phyloP scores from a whole-genome alignment of 2,888 invertebrate species.

The Drosophila ustulata region DNA sequence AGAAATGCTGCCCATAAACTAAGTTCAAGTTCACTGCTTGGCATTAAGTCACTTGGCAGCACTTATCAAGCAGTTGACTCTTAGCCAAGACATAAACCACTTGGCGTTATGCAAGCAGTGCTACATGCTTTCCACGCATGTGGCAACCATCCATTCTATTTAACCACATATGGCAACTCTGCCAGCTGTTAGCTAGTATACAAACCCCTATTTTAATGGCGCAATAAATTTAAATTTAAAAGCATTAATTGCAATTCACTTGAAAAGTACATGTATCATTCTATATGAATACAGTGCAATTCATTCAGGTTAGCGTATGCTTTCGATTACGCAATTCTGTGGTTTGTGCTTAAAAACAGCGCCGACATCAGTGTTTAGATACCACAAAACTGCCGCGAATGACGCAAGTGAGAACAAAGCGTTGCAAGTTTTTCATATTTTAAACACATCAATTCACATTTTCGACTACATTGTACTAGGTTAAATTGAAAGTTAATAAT shows the following conservation, averaged over 20 bases:
- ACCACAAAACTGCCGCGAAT: not conserved
- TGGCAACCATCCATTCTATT: not conserved
- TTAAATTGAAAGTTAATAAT: not conserved
- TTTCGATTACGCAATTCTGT: not conserved
- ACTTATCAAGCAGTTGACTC: not conserved
- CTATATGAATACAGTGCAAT: not conserved
- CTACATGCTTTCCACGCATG: not conserved
- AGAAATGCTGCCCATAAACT: not conserved
- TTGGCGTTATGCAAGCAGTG: slow-evolving; percentile 19
- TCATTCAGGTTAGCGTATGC: too few relatives aligned
- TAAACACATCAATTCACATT: not conserved
- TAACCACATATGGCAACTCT: too few relatives aligned
- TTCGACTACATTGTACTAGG: not conserved
- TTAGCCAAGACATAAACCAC: slow-evolving; percentile 24
- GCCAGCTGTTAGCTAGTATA: too few relatives aligned
- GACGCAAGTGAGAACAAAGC: slow-evolving; percentile 11
- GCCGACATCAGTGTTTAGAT: not conserved
- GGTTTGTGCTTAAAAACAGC: not conserved
- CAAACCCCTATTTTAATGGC: too few relatives aligned
- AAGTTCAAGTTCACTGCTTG: not conserved
- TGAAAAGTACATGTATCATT: not conserved
- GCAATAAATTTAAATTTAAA: not conserved
- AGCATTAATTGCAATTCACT: not conserved
- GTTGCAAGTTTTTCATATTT: not conserved
- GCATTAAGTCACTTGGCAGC: slow-evolving; percentile 22